These are phyloP conservation scores for Liolophura sinensis DNA, from an alignment of 1,140 invertebrate genomes.

Conservation along the genomic window DNA sequence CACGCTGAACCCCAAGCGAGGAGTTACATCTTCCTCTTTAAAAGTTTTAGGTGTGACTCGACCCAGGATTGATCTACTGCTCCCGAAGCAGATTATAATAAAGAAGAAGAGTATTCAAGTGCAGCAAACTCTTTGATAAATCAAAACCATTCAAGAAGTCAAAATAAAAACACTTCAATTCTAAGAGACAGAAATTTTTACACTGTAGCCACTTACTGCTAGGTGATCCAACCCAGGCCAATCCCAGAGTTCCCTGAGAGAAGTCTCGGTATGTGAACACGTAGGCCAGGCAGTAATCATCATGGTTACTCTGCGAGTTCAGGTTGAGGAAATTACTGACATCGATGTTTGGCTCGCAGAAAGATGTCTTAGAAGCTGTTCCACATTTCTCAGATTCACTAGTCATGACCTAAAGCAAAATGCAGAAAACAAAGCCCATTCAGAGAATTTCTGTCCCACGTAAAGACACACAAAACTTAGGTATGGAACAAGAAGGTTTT, in stretches of 20 bases:
- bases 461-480: too few relatives aligned
- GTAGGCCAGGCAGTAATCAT: slow-evolving; percentile 97
- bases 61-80: too few relatives aligned
- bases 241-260: slow-evolving; percentile 90
- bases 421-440: slow-evolving; percentile 5
- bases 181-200: not conserved
- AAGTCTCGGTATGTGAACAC: slow-evolving; percentile 99
- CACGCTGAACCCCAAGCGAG: too few relatives aligned
- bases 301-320: slow-evolving; percentile 95
- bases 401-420: slow-evolving; percentile 58
- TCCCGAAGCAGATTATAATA: too few relatives aligned
- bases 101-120: not conserved
- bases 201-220: slow-evolving; percentile 69
- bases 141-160: not conserved
- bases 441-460: not conserved
- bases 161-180: not conserved
- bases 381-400: slow-evolving; percentile 46
- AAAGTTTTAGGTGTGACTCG: too few relatives aligned
- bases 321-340: slow-evolving; percentile 99
- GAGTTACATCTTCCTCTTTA: too few relatives aligned
- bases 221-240: slow-evolving; percentile 88
- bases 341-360: slow-evolving; percentile 97
- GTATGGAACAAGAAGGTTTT: too few relatives aligned
- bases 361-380: slow-evolving; percentile 70
- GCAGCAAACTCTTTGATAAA: not conserved